phyloP scores from a whole-genome alignment of 1,140 invertebrate species.

The Maconellicoccus hirsutus region DNA sequence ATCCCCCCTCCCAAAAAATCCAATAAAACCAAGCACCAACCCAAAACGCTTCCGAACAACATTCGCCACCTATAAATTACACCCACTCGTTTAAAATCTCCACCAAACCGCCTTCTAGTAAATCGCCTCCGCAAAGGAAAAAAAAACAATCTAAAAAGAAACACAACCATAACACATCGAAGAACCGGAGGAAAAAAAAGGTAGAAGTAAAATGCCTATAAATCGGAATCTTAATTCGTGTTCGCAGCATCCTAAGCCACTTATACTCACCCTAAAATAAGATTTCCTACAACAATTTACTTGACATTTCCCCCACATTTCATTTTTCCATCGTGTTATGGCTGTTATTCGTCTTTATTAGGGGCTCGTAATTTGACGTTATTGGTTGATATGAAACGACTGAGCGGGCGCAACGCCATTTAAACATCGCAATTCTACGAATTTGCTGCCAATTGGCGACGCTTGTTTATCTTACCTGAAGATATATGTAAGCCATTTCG shows the following conservation, averaged over 20 bases:
- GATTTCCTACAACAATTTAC: neutral
- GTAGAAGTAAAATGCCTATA: neutral
- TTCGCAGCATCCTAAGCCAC: neutral
- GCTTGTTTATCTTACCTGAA: constrained; percentile 2
- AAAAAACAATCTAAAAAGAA: neutral
- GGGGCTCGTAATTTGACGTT: constrained; percentile 7
- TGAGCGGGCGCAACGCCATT: neutral
- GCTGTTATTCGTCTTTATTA: constrained; percentile 20
- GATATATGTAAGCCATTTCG: neutral
- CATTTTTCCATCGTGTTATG: constrained; percentile 19
- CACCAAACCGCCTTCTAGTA: too few species aligned
- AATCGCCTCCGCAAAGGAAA: too few species aligned
- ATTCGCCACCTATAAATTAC: too few species aligned
- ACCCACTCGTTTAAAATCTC: too few species aligned
- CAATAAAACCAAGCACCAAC: too few species aligned
- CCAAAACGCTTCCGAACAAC: too few species aligned
- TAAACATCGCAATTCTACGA: constrained; percentile 9
- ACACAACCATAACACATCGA: neutral
- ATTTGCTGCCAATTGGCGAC: constrained; percentile 1
- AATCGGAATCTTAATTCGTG: constrained; percentile 8
- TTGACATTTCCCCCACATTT: constrained; percentile 18
- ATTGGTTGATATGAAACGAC: constrained; percentile 18
- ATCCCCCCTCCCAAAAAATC: too few species aligned
- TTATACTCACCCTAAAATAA: constrained; percentile 1
- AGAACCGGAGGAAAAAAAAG: neutral